These are phyloP conservation scores for Nycteola revayana DNA, from an alignment of 2,888 invertebrate species.

Conservation along the genomic window DNA sequence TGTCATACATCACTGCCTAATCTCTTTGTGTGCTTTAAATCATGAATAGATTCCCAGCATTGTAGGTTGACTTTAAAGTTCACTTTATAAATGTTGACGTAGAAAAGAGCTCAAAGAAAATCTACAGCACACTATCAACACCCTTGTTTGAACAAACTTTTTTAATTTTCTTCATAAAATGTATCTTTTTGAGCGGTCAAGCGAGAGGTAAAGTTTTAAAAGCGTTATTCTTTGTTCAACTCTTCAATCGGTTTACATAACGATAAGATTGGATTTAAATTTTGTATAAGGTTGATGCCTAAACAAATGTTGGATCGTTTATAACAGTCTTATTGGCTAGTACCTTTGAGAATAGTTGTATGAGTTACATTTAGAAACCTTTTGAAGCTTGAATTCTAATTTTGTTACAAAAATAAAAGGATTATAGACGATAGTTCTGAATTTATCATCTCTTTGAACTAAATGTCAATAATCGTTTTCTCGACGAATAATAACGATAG, in stretches of 20 bases:
- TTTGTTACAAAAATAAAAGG: no score
- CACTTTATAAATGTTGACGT: slow-evolving; percentile 17
- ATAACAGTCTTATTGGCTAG: slow-evolving; percentile 1
- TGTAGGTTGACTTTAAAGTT: slow-evolving; percentile 21
- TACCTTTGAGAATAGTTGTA: no score
- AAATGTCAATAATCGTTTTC: no score
- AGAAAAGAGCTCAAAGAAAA: slow-evolving; percentile 27
- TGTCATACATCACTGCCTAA: slow-evolving; percentile 7
- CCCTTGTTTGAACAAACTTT: slow-evolving; percentile 60
- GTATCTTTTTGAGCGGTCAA: slow-evolving; percentile 52
- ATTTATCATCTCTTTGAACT: no score
- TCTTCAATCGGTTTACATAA: slow-evolving; percentile 21
- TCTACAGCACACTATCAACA: slow-evolving; percentile 34
- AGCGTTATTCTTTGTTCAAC: slow-evolving; percentile 37
- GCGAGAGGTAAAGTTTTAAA: slow-evolving; percentile 47
- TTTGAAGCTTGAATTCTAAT: no score
- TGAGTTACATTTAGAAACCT: no score
- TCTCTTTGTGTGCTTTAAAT: not conserved
- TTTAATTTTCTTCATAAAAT: slow-evolving; percentile 61
- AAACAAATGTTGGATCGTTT: slow-evolving; percentile 27
- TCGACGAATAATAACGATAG: no score
- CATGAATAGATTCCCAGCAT: slow-evolving; percentile 9
- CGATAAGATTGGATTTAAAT: slow-evolving; percentile 17
- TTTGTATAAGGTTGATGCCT: slow-evolving; percentile 17
- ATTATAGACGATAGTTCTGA: no score